These are phyloP conservation scores for Petaurus breviceps DNA, from an alignment of 2,113 vertebrate genomes.

Conservation along the genomic window DNA sequence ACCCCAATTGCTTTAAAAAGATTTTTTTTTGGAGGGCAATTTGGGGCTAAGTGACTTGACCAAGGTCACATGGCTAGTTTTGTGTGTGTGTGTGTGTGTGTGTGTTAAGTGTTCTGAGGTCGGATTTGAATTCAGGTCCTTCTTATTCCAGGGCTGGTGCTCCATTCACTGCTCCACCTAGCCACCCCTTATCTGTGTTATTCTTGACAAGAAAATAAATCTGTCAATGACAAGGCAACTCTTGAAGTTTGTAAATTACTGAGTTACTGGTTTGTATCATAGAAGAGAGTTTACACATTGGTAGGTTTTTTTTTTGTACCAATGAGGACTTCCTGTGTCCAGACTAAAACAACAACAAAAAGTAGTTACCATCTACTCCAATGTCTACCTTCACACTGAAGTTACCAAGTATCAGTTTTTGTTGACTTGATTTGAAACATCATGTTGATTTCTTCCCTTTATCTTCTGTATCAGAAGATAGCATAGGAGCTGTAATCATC, in stretches of 20 bases:
- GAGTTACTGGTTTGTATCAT: background rate
- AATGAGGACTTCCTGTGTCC: background rate
- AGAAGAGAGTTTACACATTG: background rate
- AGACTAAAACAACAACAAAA: background rate
- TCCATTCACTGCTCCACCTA: too few relatives aligned
- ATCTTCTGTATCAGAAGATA: background rate
- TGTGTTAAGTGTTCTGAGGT: too few relatives aligned
- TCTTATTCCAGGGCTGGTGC: too few relatives aligned
- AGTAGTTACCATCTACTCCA: background rate
- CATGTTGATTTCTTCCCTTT: background rate
- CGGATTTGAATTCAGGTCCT: too few relatives aligned
- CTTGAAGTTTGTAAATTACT: background rate
- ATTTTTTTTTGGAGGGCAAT: too few relatives aligned
- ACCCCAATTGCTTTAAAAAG: too few relatives aligned
- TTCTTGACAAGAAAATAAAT: background rate
- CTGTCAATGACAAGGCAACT: background rate
- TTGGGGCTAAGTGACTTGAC: too few relatives aligned
- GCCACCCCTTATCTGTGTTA: too few relatives aligned
- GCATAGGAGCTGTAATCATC: background rate
- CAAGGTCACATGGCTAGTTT: too few relatives aligned
- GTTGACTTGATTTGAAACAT: background rate
- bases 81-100: too few relatives aligned
- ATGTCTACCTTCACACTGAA: background rate
- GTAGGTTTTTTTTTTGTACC: background rate
- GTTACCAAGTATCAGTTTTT: background rate